Conservation (phyloP, 92 coral and sea anemone genomes). For the Zoanthus gigantus region DNA sequence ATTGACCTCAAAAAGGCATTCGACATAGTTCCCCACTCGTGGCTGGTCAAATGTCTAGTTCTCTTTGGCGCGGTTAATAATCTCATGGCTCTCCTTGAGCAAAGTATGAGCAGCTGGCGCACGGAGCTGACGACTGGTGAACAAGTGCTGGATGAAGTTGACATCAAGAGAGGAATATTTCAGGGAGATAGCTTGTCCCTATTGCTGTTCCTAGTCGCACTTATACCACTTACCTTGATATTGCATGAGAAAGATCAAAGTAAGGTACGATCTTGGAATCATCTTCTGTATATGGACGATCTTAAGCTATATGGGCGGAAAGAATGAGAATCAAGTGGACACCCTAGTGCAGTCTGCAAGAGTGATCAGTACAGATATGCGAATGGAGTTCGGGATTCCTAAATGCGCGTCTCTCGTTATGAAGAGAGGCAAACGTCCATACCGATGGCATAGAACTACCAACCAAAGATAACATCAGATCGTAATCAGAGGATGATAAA, state of each 20-base stretch:
- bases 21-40: background rate
- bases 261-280: background rate
- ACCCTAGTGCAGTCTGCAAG: background rate
- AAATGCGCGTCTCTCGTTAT: background rate
- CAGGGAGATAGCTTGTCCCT: no score
- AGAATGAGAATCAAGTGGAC: background rate
- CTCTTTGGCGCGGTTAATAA: background rate
- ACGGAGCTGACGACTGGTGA: background rate
- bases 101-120: slow-evolving; percentile 2
- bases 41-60: no score
- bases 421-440: background rate
- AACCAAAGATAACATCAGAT: slow-evolving; percentile 1
- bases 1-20: background rate
- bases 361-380: background rate
- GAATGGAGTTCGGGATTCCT: background rate
- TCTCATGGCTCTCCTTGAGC: background rate
- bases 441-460: slow-evolving; percentile 5
- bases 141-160: background rate
- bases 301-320: background rate
- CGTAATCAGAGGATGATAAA: background rate
- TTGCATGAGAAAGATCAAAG: no score
- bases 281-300: background rate
- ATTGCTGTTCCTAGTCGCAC: background rate
- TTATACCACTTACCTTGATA: background rate
- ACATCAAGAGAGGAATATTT: no score